Conservation (phyloP, 2,113 vertebrate species). For the Pelusios castaneus region DNA sequence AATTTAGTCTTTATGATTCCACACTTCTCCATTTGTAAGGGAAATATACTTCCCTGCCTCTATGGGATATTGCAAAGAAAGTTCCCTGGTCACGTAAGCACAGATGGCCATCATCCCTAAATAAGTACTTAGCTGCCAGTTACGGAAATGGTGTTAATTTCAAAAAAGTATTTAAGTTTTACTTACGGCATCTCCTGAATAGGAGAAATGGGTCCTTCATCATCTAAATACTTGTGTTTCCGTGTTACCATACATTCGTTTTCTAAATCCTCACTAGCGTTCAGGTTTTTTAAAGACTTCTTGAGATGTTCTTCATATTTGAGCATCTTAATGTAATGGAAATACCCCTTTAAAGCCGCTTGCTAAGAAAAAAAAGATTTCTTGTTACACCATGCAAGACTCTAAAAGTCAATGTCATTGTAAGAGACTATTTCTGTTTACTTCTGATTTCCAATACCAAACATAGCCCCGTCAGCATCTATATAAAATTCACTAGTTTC, state of each 20-base stretch:
- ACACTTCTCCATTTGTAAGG: neutral
- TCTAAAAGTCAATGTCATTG: neutral
- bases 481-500: fast-evolving
- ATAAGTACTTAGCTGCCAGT: fast-evolving
- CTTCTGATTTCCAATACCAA: fast-evolving
- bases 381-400: neutral
- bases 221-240: conserved; percentile 80
- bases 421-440: neutral
- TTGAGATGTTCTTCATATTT: conserved; percentile 78
- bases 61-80: neutral
- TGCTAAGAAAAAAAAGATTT: conserved; percentile 51
- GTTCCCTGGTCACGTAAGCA: too few relatives aligned
- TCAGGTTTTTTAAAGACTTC: conserved; percentile 70
- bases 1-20: neutral
- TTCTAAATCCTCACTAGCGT: conserved; percentile 75
- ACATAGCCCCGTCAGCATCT: fast-evolving
- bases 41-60: neutral
- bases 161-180: neutral
- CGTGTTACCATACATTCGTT: conserved; percentile 66
- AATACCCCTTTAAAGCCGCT: conserved; percentile 77
- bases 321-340: conserved; percentile 76
- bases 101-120: too few relatives aligned
- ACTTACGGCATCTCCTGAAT: conserved; percentile 77
- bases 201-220: conserved; percentile 81
- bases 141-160: neutral